phyloP scores from a whole-genome alignment of 2,888 invertebrate genomes.

The Calliphora vomitoria region DNA sequence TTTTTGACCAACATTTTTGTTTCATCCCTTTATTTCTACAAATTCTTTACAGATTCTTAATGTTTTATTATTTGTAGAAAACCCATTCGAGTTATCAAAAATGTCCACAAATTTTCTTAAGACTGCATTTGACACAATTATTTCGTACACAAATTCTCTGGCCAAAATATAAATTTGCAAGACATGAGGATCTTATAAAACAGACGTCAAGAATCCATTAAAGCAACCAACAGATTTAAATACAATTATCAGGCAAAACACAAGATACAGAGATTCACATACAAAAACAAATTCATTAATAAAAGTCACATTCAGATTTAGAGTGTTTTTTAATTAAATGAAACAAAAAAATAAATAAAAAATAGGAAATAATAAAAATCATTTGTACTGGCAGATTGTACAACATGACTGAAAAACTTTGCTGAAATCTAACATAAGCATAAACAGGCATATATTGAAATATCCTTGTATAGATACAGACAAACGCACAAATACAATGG shows the following conservation, averaged over 20 bases:
- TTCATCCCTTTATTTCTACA: no score
- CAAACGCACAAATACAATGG: conserved; percentile 4
- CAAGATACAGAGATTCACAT: not conserved
- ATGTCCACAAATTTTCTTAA: no score
- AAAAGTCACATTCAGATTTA: conserved; percentile 26
- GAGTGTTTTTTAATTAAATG: conserved; percentile 12
- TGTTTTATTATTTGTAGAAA: no score
- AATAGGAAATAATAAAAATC: not conserved
- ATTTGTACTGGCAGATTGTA: conserved; percentile 10
- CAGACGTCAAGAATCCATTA: not conserved
- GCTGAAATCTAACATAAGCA: not conserved
- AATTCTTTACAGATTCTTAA: no score
- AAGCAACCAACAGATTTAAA: not conserved
- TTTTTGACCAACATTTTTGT: no score
- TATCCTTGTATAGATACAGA: not conserved
- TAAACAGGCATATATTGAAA: not conserved
- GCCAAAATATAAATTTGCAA: not conserved
- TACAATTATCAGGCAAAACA: not conserved
- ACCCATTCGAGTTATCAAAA: no score
- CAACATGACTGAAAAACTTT: not conserved
- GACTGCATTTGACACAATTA: no score
- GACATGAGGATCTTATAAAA: not conserved
- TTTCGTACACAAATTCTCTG: no score
- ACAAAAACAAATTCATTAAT: conserved; percentile 26
- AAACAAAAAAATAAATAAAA: not conserved